These are phyloP conservation scores for Trichonephila clavata DNA, from an alignment of 1,140 invertebrate species.

Conservation along the genomic window DNA sequence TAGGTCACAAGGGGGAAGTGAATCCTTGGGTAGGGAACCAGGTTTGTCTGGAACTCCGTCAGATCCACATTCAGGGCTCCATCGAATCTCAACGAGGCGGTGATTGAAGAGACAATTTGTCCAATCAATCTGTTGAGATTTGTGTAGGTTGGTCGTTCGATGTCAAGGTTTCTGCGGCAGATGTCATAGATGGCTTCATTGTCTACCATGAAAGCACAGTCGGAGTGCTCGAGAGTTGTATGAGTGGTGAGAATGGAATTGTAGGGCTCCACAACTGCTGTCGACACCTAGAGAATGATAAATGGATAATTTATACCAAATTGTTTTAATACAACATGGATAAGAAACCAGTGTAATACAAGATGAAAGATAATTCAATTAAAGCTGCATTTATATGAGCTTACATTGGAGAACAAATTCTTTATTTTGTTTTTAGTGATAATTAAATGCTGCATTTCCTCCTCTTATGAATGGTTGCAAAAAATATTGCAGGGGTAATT, in stretches of 20 bases:
- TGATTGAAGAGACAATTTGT: slow-evolving; percentile 90
- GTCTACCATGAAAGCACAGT: slow-evolving; percentile 86
- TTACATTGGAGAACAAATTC: background rate
- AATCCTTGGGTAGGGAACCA: slow-evolving; percentile 90
- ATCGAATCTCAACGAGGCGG: slow-evolving; percentile 86
- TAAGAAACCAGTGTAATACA: background rate
- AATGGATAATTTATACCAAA: background rate
- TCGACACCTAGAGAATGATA: slow-evolving; percentile 78
- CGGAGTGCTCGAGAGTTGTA: slow-evolving; percentile 82
- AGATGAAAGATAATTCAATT: background rate
- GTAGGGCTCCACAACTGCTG: slow-evolving; percentile 82
- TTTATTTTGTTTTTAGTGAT: background rate
- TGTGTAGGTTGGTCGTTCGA: slow-evolving; percentile 91
- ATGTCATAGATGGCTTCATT: slow-evolving; percentile 96
- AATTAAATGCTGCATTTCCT: too few species aligned
- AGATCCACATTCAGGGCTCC: slow-evolving; percentile 88
- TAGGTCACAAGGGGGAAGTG: slow-evolving; percentile 84
- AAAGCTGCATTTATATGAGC: too few species aligned
- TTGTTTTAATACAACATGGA: background rate
- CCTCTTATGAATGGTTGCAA: too few species aligned
- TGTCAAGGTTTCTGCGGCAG: slow-evolving; percentile 92
- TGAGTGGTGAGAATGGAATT: slow-evolving; percentile 82
- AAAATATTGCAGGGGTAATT: too few species aligned
- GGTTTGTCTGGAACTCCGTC: slow-evolving; percentile 94
- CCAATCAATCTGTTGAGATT: slow-evolving; percentile 91